These are phyloP conservation scores for Tichodroma muraria DNA, from an alignment of 2,113 vertebrate genomes.

Conservation along the genomic window DNA sequence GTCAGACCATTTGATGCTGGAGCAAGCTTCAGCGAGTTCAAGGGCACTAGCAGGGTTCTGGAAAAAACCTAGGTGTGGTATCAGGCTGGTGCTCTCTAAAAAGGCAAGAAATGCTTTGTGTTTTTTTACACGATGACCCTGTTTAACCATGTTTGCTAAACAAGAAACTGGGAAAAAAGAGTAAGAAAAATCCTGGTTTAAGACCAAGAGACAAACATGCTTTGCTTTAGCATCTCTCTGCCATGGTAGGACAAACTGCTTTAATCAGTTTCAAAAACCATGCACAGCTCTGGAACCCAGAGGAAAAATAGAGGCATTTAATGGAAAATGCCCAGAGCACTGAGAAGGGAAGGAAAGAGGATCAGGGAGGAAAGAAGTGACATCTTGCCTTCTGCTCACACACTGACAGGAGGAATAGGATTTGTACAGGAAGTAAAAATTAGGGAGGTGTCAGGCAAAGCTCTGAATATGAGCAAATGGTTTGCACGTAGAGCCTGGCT, in stretches of 20 bases:
- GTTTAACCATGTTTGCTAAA: neutral
- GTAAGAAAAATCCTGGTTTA: neutral
- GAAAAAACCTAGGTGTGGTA: neutral
- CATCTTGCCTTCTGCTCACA: neutral
- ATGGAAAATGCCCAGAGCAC: neutral
- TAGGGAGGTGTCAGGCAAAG: neutral
- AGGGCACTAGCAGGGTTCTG: neutral
- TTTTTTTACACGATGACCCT: neutral
- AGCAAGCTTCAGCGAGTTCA: neutral
- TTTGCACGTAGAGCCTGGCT: neutral
- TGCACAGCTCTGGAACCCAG: neutral
- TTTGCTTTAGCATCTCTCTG: conserved; percentile 11
- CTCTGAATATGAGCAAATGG: neutral
- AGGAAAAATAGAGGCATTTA: neutral
- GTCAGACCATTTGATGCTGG: neutral
- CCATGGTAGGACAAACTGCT: neutral
- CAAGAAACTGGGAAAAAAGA: neutral
- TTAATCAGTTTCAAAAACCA: neutral
- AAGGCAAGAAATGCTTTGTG: neutral
- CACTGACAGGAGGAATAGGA: neutral
- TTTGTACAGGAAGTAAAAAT: neutral
- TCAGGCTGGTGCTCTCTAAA: neutral
- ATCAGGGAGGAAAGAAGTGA: neutral
- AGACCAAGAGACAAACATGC: neutral
- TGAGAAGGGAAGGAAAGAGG: neutral